Percentiles rank a stretch among this genome's conserved stretches.
These are phyloP conservation scores for Lordiphosa clarofinis DNA, from an alignment of 1,140 invertebrate genomes.

Conservation along the genomic window DNA sequence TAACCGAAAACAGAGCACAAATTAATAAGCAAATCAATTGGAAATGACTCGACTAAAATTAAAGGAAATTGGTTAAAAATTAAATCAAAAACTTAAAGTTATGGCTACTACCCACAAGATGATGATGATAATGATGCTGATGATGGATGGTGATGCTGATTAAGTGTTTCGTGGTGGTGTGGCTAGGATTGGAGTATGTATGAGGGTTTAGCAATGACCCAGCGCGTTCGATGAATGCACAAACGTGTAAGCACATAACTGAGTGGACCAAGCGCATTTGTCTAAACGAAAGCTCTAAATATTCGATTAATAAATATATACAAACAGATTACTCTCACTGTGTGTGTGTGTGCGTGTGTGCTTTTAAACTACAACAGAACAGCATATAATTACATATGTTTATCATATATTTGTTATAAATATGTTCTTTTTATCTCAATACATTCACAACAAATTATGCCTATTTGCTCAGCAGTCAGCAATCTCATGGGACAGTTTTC, in stretches of 20 bases:
- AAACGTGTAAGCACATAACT: slow-evolving; percentile 41
- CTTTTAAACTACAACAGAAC: slow-evolving; percentile 69
- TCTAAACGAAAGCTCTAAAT: slow-evolving; percentile 41
- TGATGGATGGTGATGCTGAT: slow-evolving; percentile 15
- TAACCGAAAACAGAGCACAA: slow-evolving; percentile 26
- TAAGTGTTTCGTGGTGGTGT: slow-evolving; percentile 20
- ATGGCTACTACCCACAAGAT: slow-evolving; percentile 40
- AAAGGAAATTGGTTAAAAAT: slow-evolving; percentile 3
- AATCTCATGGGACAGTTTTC: neutral
- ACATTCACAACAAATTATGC: slow-evolving; percentile 46
- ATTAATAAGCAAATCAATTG: slow-evolving; percentile 27
- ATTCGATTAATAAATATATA: slow-evolving; percentile 37
- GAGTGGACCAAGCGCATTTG: slow-evolving; percentile 41
- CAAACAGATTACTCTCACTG: slow-evolving; percentile 22
- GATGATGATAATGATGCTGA: slow-evolving; percentile 23
- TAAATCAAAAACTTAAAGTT: slow-evolving; percentile 41
- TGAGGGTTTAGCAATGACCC: slow-evolving; percentile 19
- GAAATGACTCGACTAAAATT: slow-evolving; percentile 26
- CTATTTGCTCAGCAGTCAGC: slow-evolving; percentile 2
- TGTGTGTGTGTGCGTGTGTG: slow-evolving; percentile 32
- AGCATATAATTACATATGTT: slow-evolving; percentile 68
- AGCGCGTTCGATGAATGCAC: neutral
- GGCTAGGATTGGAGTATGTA: neutral
- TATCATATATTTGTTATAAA: slow-evolving; percentile 55
- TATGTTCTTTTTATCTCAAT: slow-evolving; percentile 44